Conservation (phyloP, 2,797 vertebrate species). For the Geotrypetes seraphini region DNA sequence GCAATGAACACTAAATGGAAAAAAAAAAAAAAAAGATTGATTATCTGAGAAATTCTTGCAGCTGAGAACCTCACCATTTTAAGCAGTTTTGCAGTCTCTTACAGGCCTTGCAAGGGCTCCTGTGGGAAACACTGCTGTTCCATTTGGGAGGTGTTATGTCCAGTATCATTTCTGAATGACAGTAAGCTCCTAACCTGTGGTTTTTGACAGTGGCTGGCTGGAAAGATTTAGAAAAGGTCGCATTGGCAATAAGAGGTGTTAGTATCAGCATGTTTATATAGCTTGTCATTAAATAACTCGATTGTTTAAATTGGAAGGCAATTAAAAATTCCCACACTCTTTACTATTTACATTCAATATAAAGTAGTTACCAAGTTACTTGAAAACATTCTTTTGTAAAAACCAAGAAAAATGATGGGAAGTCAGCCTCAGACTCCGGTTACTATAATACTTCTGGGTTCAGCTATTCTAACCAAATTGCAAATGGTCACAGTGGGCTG, state of each 20-base stretch:
- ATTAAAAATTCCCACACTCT: constrained; percentile 30
- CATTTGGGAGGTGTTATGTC: neutral
- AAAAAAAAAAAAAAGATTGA: no score
- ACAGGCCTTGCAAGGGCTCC: neutral
- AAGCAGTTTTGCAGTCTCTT: neutral
- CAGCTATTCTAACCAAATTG: constrained; percentile 30
- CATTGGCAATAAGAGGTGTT: constrained; percentile 34
- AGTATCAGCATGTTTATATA: constrained; percentile 43
- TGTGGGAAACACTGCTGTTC: neutral
- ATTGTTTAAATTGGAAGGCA: constrained; percentile 31
- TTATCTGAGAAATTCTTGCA: no score
- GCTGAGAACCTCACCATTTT: no score
- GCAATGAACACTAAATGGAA: no score
- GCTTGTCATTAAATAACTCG: constrained; percentile 41
- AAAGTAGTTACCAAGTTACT: constrained; percentile 33
- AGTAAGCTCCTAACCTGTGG: constrained; percentile 21
- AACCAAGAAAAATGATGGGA: constrained; percentile 23
- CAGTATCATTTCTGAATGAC: constrained; percentile 12
- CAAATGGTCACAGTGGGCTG: constrained; percentile 40
- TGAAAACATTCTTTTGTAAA: constrained; percentile 22
- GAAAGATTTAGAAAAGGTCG: constrained; percentile 33
- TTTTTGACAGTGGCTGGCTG: constrained; percentile 25
- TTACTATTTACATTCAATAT: constrained; percentile 29
- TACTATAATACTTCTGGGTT: constrained; percentile 19
- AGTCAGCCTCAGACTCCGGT: constrained; percentile 21